phyloP scores from a whole-genome alignment of 2,888 invertebrate species.

The Macrosiphum euphorbiae region DNA sequence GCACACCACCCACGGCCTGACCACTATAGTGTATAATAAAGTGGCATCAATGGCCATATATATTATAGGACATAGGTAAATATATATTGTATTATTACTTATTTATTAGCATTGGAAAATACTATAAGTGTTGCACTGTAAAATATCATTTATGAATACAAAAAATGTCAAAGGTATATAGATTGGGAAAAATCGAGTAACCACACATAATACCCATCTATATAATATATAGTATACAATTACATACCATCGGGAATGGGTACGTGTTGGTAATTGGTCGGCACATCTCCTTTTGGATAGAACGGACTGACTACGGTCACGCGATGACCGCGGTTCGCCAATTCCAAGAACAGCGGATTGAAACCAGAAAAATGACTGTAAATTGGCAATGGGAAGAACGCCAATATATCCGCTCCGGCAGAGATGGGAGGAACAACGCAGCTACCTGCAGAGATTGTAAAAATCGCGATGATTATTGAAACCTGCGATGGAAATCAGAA shows the following conservation, averaged over 20 bases:
- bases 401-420: slow-evolving; percentile 28
- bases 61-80: too few species aligned
- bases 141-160: neutral
- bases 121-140: neutral
- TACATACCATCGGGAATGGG: slow-evolving; percentile 20
- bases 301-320: slow-evolving; percentile 47
- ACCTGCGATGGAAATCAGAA: neutral
- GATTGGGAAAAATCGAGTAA: neutral
- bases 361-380: slow-evolving; percentile 53
- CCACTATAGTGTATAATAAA: neutral
- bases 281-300: neutral
- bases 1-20: neutral
- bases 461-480: neutral
- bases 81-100: too few species aligned
- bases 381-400: slow-evolving; percentile 48
- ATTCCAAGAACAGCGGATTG: slow-evolving; percentile 19
- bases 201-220: neutral
- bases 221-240: neutral
- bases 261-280: slow-evolving; percentile 14
- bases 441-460: neutral
- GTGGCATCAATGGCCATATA: too few species aligned
- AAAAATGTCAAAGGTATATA: neutral
- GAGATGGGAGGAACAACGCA: neutral
- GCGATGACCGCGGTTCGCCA: slow-evolving; percentile 28
- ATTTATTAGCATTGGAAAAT: neutral